Base-by-base conservation (phyloP, 2,113 vertebrate species). In the Ageneiosus marmoratus region DNA sequence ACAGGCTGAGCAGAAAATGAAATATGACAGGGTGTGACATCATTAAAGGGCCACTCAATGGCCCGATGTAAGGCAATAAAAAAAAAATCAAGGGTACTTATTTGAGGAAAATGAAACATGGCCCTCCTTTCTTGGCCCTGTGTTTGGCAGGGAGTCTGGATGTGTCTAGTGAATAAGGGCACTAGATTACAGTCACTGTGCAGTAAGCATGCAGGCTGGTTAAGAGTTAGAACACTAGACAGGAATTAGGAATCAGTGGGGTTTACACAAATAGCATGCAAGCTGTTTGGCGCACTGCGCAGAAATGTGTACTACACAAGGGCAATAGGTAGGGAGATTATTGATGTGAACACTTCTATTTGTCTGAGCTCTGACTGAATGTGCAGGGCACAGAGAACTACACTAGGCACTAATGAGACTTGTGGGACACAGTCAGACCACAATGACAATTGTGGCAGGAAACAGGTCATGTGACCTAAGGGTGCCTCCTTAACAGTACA, bases 401-500 rank as follows among this genome's bases (percentile, higher is more conserved):
- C 82, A 79, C 12, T 46, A 46, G 50, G 60, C 60, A 69, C 50
- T 44, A 27, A 46, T 24, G 50, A 55, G 76, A n/a, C n/a, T 3
- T 82, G 84, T 50, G 77, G 44, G 81, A 83, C 72, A 83, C 83
- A 85, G 72, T 32, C 76, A 27, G 67, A 70, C 13, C 7, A 29
- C 58, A 70, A 70, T 77, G 37, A 79, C 1, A 37, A 67, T 80
- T 34, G 27, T 7, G 50, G 27, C 0, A 10, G 58, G 56, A 18
- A 20, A 3, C 9, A 3, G 89, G 88, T 92, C 41, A 62, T 56
- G 87, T 83, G 79, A 88, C 80, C 77, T 73, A 70, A 70, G 55
- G 60, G 44, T 27, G 83, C 89, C 86, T 91, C 89, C 87, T 91
- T 89, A 94, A 93, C 91, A 93, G 92, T 91, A 92, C 91, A 87